Evolutionary conservation across 2,888 invertebrate species (phyloP).

Genomic region (Alentia gelatinosa): DNA sequence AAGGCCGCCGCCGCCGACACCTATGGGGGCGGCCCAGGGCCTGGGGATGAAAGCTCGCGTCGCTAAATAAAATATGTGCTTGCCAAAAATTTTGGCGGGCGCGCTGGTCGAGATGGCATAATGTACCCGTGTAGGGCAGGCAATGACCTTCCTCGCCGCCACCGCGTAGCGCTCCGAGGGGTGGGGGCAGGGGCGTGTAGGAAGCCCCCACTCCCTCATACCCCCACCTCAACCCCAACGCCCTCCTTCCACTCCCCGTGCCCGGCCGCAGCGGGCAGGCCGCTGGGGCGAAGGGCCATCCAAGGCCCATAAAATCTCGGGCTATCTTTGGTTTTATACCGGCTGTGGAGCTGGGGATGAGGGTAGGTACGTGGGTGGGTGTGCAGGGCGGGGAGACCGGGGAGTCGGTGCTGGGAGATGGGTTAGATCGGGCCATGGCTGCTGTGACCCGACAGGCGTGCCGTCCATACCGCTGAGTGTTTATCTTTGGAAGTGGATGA

Average conservation of each 20-base stretch:
- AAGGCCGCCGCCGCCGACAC: background rate
- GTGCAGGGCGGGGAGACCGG: background rate
- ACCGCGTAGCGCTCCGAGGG: background rate
- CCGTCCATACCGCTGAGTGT: constrained; percentile 4
- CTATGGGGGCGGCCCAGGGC: background rate
- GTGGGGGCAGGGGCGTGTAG: background rate
- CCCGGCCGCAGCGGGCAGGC: background rate
- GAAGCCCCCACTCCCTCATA: too few species aligned
- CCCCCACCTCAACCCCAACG: too few species aligned
- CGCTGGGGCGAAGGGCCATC: background rate
- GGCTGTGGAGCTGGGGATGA: background rate
- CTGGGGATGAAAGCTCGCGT: constrained; percentile 5
- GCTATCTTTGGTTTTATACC: constrained; percentile 41
- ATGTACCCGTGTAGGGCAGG: constrained; percentile 12
- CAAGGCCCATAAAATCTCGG: constrained; percentile 25
- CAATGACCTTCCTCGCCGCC: background rate
- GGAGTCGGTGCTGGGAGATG: background rate
- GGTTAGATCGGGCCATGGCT: background rate
- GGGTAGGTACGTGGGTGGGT: background rate
- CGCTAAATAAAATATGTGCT: constrained; percentile 47
- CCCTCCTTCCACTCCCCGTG: background rate
- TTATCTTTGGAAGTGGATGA: constrained; percentile 35
- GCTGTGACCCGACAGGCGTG: constrained; percentile 5
- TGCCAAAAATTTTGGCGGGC: constrained; percentile 37
- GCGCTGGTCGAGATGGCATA: constrained; percentile 2